phyloP scores from a whole-genome alignment of 2,113 vertebrate species.

The Apodemus sylvaticus region DNA sequence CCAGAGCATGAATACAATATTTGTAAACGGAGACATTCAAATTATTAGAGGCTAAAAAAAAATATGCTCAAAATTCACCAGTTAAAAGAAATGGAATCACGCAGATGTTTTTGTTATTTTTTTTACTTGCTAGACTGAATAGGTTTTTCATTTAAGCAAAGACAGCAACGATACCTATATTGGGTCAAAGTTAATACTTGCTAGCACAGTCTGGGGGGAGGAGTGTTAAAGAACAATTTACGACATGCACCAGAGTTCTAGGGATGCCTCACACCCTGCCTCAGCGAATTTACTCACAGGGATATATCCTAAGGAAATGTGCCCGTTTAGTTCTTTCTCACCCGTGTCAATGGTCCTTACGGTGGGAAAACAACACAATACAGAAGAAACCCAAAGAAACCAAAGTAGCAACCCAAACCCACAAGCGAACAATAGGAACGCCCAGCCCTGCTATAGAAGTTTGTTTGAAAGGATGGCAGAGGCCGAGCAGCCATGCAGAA shows the following conservation, averaged over 20 bases:
- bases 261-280: neutral
- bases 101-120: neutral
- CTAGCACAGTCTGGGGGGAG: neutral
- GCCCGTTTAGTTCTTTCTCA: neutral
- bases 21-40: neutral
- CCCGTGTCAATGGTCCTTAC: neutral
- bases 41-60: neutral
- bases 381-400: neutral
- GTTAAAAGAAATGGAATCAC: neutral
- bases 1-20: neutral
- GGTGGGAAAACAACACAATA: neutral
- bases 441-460: neutral
- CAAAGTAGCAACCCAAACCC: neutral
- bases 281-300: slow-evolving; percentile 19
- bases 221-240: neutral
- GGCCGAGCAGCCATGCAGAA: neutral
- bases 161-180: neutral
- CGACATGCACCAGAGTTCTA: neutral
- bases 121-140: neutral
- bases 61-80: neutral
- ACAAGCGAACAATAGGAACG: neutral
- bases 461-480: neutral
- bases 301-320: neutral
- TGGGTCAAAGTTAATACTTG: neutral
- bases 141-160: neutral